Conservation (phyloP, 2,797 vertebrate species). For the Pangasius krempfi region DNA sequence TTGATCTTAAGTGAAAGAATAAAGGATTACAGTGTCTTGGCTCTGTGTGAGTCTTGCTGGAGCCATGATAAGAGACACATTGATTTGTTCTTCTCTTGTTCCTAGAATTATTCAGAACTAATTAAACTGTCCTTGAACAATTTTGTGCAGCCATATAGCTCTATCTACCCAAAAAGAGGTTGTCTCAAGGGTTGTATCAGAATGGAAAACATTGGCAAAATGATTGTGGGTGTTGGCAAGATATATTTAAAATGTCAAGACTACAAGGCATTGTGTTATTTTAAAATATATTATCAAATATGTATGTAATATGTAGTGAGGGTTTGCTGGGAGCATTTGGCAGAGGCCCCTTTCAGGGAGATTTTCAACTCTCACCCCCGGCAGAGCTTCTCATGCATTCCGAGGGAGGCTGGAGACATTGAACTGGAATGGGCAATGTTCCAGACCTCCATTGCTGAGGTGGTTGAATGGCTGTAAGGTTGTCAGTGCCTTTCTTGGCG, state of each 20-base stretch:
- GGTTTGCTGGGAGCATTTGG: too few species aligned
- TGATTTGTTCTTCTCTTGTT: conserved; percentile 39
- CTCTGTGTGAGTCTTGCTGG: conserved; percentile 21
- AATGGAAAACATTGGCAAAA: background rate
- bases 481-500: too few species aligned
- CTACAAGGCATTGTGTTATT: conserved; percentile 2
- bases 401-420: too few species aligned
- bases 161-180: background rate
- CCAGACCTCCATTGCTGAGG: too few species aligned
- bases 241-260: conserved; percentile 4
- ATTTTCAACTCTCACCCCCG: too few species aligned
- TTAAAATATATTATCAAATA: background rate
- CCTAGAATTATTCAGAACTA: conserved; percentile 24
- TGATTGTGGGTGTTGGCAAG: background rate
- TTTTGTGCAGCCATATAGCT: background rate
- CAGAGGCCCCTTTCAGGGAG: too few species aligned
- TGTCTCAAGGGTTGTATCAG: background rate
- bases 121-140: conserved; percentile 35
- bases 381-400: too few species aligned
- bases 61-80: conserved; percentile 24
- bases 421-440: too few species aligned
- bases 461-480: too few species aligned
- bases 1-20: background rate
- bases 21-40: background rate
- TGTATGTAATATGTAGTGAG: too few species aligned